These are phyloP conservation scores for Dicycla oo DNA, from an alignment of 2,888 invertebrate genomes.

Conservation along the genomic window DNA sequence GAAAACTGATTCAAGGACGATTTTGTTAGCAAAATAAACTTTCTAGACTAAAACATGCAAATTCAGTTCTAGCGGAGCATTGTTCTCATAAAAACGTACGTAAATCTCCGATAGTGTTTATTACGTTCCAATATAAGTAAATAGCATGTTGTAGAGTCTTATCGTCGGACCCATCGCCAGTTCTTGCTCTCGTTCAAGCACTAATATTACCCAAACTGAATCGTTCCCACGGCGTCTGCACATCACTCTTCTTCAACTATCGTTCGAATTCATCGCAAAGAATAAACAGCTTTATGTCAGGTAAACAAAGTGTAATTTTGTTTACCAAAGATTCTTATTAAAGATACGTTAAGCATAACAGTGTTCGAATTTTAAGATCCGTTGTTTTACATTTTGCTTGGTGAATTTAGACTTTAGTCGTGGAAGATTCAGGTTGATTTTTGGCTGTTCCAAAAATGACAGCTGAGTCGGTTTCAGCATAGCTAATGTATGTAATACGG, in stretches of 20 bases:
- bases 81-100: slow-evolving; percentile 64
- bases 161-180: slow-evolving; percentile 80
- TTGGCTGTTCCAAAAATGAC: slow-evolving; percentile 18
- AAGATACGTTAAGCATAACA: slow-evolving; percentile 75
- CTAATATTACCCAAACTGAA: slow-evolving; percentile 80
- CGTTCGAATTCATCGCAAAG: slow-evolving; percentile 49
- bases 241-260: slow-evolving; percentile 80
- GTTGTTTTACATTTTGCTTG: slow-evolving; percentile 39
- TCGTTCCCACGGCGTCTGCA: slow-evolving; percentile 86
- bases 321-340: slow-evolving; percentile 61
- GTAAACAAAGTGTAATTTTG: slow-evolving; percentile 57
- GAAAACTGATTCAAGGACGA: slow-evolving; percentile 9
- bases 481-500: slow-evolving; percentile 78
- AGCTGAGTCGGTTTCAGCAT: slow-evolving; percentile 72
- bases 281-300: slow-evolving; percentile 66
- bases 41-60: slow-evolving; percentile 52
- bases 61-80: slow-evolving; percentile 55
- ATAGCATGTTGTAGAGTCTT: slow-evolving; percentile 71
- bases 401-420: neutral
- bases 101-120: slow-evolving; percentile 66
- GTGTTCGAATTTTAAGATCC: slow-evolving; percentile 75
- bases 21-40: slow-evolving; percentile 26
- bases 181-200: slow-evolving; percentile 79
- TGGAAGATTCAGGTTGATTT: neutral
- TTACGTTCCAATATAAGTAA: slow-evolving; percentile 71